phyloP scores from a whole-genome alignment of 2,797 vertebrate genomes.

The Squalus acanthias region DNA sequence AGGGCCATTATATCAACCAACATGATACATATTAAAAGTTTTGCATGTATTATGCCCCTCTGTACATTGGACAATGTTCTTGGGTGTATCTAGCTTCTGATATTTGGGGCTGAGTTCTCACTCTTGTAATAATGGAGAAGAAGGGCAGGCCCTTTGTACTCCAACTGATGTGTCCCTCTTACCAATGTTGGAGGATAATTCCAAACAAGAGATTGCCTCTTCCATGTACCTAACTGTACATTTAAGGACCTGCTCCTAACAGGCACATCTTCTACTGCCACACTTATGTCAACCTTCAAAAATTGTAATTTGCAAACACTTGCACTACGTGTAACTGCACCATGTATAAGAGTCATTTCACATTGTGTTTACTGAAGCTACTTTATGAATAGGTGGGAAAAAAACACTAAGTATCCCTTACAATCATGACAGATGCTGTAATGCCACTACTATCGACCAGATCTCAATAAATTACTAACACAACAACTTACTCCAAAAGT shows the following conservation, averaged over 20 bases:
- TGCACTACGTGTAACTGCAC: background rate
- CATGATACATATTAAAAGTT: too few relatives aligned
- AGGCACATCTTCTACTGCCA: background rate
- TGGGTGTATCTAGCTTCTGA: too few relatives aligned
- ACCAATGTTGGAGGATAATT: background rate
- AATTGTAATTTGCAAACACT: background rate
- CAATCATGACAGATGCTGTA: background rate
- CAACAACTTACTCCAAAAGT: background rate
- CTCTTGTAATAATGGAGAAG: background rate
- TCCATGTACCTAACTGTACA: background rate
- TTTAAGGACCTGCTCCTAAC: background rate
- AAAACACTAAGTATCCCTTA: background rate
- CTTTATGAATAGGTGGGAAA: background rate
- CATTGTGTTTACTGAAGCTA: background rate
- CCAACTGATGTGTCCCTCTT: background rate
- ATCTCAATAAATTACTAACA: background rate
- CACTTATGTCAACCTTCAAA: background rate
- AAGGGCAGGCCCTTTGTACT: too few relatives aligned
- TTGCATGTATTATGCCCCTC: too few relatives aligned
- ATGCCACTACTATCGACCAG: background rate
- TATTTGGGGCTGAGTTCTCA: too few relatives aligned
- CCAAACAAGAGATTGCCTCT: background rate
- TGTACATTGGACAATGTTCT: too few relatives aligned
- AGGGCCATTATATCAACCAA: too few relatives aligned
- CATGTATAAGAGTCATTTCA: background rate